phyloP scores from a whole-genome alignment of 2,113 vertebrate species.

The Pyrgilauda ruficollis region DNA sequence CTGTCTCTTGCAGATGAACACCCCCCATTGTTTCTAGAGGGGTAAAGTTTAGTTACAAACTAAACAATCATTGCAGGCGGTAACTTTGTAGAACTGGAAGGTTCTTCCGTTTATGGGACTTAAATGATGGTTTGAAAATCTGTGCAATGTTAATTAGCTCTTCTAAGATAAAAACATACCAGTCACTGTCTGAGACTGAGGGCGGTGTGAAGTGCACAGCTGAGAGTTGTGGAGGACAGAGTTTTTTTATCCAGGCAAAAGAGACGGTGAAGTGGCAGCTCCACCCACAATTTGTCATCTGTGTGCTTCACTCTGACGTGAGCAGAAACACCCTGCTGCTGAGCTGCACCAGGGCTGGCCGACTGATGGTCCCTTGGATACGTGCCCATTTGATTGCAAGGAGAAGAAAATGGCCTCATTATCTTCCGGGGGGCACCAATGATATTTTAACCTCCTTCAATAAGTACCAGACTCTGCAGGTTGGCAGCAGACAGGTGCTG shows the following conservation, averaged over 20 bases:
- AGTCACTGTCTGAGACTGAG: not conserved
- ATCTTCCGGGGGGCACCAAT: not conserved
- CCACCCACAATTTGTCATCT: not conserved
- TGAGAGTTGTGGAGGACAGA: not conserved
- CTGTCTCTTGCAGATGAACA: not conserved
- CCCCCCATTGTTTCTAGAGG: not conserved
- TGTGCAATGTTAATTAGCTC: not conserved
- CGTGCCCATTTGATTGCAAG: not conserved
- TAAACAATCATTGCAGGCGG: not conserved
- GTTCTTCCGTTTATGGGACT: not conserved
- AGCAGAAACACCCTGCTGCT: not conserved
- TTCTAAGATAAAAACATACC: not conserved
- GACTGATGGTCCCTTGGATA: not conserved
- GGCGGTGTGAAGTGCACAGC: not conserved
- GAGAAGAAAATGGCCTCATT: not conserved
- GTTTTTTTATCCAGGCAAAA: not conserved
- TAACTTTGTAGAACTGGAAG: not conserved
- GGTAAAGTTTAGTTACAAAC: not conserved
- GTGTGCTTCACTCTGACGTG: not conserved
- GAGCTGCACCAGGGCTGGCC: not conserved
- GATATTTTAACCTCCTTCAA: not conserved
- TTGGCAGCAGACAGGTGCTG: not conserved
- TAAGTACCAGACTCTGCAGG: not conserved
- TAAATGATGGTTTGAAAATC: not conserved
- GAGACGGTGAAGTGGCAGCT: not conserved